A percentile compares a stretch with the other conserved stretches of the same genome.
Evolutionary conservation across 2,113 vertebrate genomes (phyloP).

Genomic region (Hyperopisus bebe): DNA sequence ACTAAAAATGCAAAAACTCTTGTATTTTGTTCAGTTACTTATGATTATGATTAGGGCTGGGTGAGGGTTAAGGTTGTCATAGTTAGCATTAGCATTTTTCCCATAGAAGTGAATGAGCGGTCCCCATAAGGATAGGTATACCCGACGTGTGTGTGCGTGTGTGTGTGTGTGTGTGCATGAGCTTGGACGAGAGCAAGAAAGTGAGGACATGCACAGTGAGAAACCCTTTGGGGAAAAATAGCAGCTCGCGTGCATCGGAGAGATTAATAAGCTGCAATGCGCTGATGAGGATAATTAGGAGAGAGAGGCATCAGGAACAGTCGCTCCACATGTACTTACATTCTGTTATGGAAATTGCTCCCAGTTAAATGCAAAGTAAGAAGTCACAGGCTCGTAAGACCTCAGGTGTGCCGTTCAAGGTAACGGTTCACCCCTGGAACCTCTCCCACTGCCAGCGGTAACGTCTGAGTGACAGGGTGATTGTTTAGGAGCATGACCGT

Average conservation of each 20-base stretch:
- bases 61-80: too few relatives aligned
- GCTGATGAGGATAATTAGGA: constrained; percentile 47
- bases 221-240: constrained; percentile 21
- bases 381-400: constrained; percentile 19
- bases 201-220: background rate
- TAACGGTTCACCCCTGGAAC: background rate
- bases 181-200: background rate
- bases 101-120: too few relatives aligned
- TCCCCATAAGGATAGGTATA: too few relatives aligned
- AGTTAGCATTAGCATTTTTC: too few relatives aligned
- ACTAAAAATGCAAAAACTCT: too few relatives aligned
- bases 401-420: background rate
- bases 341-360: constrained; percentile 9
- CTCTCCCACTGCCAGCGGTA: background rate
- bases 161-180: background rate
- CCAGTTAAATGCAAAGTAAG: constrained; percentile 13
- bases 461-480: background rate
- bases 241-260: constrained; percentile 19
- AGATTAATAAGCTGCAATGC: constrained; percentile 45
- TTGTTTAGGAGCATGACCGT: background rate
- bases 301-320: constrained; percentile 36
- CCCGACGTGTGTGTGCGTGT: background rate
- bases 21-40: too few relatives aligned
- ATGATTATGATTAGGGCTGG: too few relatives aligned
- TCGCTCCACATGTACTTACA: constrained; percentile 30